These are phyloP conservation scores for Coreoperca whiteheadi DNA, from an alignment of 2,113 vertebrate species.

Conservation along the genomic window DNA sequence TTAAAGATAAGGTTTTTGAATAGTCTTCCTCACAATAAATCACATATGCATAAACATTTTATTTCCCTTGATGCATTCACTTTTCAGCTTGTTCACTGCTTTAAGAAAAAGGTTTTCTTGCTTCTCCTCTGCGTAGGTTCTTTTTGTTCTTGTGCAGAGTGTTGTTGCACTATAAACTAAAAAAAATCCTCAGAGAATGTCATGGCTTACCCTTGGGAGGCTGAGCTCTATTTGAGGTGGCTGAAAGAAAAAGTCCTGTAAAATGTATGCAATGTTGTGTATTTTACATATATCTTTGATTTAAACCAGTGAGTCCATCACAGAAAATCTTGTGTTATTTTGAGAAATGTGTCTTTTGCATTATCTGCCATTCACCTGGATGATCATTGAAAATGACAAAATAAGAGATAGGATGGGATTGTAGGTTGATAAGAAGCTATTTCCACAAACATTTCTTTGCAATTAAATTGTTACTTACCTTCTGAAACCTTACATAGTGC, in stretches of 20 bases:
- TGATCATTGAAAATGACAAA: conserved; percentile 30
- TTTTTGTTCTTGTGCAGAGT: conserved; percentile 54
- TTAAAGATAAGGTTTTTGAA: neutral
- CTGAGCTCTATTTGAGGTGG: conserved; percentile 50
- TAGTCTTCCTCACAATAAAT: neutral
- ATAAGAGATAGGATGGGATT: conserved; percentile 16
- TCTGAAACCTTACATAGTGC: conserved; percentile 35
- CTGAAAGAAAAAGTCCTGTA: conserved; percentile 50
- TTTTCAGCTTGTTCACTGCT: conserved; percentile 4
- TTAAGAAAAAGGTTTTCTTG: conserved; percentile 3
- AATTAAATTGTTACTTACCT: conserved; percentile 57
- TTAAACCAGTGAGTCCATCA: conserved; percentile 35
- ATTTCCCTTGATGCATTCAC: conserved; percentile 14
- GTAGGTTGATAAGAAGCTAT: conserved; percentile 33
- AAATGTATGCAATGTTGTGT: conserved; percentile 57
- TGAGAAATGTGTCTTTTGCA: conserved; percentile 21
- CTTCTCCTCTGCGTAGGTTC: neutral
- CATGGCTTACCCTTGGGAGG: conserved; percentile 50
- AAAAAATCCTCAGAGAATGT: conserved; percentile 78
- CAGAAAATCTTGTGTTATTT: conserved; percentile 16
- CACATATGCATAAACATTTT: neutral
- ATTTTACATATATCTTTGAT: conserved; percentile 29
- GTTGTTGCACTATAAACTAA: conserved; percentile 82
- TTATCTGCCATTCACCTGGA: conserved; percentile 25
- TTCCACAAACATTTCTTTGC: conserved; percentile 49